Evolutionary conservation across 2,113 vertebrate species (phyloP).

Genomic region (Platycercus adscitus): DNA sequence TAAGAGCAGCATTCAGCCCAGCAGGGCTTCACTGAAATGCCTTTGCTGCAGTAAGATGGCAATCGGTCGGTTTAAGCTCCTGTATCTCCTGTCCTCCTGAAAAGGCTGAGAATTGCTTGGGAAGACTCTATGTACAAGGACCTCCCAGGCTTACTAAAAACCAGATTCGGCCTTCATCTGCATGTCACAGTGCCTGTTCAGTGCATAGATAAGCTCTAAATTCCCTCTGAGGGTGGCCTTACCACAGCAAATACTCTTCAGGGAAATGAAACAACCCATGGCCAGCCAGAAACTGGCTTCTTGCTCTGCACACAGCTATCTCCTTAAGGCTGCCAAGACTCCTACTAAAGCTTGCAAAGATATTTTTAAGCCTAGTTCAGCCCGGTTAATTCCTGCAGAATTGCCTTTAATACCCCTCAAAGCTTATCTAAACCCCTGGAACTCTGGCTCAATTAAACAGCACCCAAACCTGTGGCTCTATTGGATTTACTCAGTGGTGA

Average conservation of each 20-base stretch:
- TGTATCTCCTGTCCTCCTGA: not conserved
- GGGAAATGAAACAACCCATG: not conserved
- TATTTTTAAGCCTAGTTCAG: constrained; percentile 67
- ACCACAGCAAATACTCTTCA: not conserved
- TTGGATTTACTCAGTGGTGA: not conserved
- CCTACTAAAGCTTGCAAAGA: constrained; percentile 46
- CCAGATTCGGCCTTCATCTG: not conserved
- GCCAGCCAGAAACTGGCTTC: not conserved
- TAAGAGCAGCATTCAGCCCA: not conserved
- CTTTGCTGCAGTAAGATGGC: not conserved
- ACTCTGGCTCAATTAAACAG: constrained; percentile 57
- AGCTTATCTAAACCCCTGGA: constrained; percentile 56
- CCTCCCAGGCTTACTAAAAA: constrained; percentile 22
- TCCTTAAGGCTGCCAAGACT: constrained; percentile 42
- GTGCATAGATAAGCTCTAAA: constrained; percentile 7
- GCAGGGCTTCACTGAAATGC: not conserved
- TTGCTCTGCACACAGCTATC: constrained; percentile 16
- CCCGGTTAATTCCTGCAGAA: constrained; percentile 55
- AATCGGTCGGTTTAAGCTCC: not conserved
- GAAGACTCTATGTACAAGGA: not conserved
- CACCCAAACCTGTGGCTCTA: constrained; percentile 33
- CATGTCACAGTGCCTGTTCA: not conserved
- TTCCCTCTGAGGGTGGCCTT: constrained; percentile 28
- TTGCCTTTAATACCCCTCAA: constrained; percentile 60
- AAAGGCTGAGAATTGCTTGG: not conserved